phyloP scores from a whole-genome alignment of 2,113 vertebrate species.

The Nerophis ophidion region DNA sequence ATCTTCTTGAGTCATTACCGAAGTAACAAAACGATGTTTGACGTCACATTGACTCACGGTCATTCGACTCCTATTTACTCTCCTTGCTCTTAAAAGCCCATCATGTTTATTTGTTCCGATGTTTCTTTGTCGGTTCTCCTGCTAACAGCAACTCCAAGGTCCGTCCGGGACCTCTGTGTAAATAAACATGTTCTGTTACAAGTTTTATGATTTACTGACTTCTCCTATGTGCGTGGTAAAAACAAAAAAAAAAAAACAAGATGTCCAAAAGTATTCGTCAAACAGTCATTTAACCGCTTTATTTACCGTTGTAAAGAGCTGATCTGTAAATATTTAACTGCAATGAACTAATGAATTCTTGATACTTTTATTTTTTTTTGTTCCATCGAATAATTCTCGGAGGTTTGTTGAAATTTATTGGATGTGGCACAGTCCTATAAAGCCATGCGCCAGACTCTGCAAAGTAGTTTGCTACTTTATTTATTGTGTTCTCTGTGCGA shows the following conservation, averaged over 20 bases:
- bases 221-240: not conserved
- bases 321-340: slow-evolving; percentile 8
- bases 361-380: slow-evolving; percentile 1
- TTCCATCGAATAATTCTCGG: slow-evolving; percentile 7
- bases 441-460: not conserved
- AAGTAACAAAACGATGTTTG: too few relatives aligned
- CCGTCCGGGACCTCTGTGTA: not conserved
- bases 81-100: not conserved
- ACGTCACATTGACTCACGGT: too few relatives aligned
- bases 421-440: slow-evolving; percentile 10
- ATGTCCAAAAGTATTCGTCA: slow-evolving; percentile 4
- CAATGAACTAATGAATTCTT: slow-evolving; percentile 8
- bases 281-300: slow-evolving; percentile 4
- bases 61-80: too few relatives aligned
- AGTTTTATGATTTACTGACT: not conserved
- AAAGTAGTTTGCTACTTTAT: slow-evolving; percentile 8
- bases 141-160: not conserved
- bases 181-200: slow-evolving; percentile 4
- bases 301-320: slow-evolving; percentile 6
- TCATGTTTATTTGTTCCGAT: not conserved
- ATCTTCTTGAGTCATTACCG: too few relatives aligned
- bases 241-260: not conserved
- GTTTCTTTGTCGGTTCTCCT: not conserved
- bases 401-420: slow-evolving; percentile 12
- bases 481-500: slow-evolving; percentile 1